Evolutionary conservation across 2,797 vertebrate genomes (phyloP).

Genomic region (Xenopus petersii): DNA sequence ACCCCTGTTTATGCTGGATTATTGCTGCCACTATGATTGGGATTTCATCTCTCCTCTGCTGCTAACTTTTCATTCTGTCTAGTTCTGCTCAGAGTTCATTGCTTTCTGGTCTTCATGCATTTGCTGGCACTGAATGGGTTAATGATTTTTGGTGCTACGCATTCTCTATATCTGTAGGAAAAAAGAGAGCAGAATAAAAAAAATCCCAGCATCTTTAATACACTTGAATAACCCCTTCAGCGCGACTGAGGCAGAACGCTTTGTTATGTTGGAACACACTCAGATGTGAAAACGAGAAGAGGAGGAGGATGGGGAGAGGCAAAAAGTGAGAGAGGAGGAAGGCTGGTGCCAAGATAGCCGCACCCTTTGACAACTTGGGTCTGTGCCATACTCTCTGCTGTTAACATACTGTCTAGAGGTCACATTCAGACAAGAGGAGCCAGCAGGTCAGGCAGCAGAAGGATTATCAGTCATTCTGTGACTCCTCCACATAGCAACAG

Average conservation of each 20-base stretch:
- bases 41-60: too few species aligned
- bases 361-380: constrained; percentile 75
- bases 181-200: constrained; percentile 33
- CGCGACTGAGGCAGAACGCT: constrained; percentile 63
- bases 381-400: constrained; percentile 70
- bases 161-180: neutral
- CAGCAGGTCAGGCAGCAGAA: constrained; percentile 85
- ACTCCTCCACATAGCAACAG: constrained; percentile 75
- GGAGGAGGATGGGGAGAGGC: constrained; percentile 31
- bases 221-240: constrained; percentile 53
- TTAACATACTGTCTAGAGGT: constrained; percentile 86
- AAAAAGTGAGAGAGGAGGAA: constrained; percentile 57
- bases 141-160: neutral
- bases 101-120: too few species aligned
- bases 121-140: neutral
- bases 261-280: constrained; percentile 63
- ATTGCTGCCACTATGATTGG: too few species aligned
- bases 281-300: constrained; percentile 47
- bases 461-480: constrained; percentile 71
- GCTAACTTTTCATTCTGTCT: too few species aligned
- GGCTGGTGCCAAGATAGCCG: constrained; percentile 79
- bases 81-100: too few species aligned
- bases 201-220: constrained; percentile 58
- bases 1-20: too few species aligned
- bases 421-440: constrained; percentile 91